Percentiles rank a stretch among this genome's conserved stretches.
Evolutionary conservation across 2,797 vertebrate genomes (phyloP).

Genomic region (Coregonus suidteri): DNA sequence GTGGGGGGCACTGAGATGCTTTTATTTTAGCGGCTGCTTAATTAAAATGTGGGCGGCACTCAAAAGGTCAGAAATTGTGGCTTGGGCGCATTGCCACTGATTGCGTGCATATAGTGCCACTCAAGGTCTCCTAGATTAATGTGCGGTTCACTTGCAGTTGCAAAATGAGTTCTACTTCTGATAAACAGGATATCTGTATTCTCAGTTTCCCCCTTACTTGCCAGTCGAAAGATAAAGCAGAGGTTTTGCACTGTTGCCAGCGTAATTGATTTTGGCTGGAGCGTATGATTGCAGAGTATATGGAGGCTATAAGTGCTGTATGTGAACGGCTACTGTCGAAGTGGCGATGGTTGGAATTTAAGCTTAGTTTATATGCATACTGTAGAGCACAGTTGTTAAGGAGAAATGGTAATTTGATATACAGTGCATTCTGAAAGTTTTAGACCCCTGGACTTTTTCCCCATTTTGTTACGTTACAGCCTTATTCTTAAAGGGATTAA

Average conservation of each 20-base stretch:
- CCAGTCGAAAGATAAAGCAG: conserved; percentile 58
- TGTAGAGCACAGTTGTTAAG: conserved; percentile 59
- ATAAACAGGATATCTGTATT: conserved; percentile 58
- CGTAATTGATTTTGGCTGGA: conserved; percentile 67
- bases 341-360: conserved; percentile 58
- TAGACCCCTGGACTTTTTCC: too few species aligned
- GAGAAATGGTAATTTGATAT: conserved; percentile 57
- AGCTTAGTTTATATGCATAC: conserved; percentile 22
- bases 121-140: conserved; percentile 61
- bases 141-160: conserved; percentile 55
- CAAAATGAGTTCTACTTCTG: conserved; percentile 59
- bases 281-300: conserved; percentile 52
- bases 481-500: too few species aligned
- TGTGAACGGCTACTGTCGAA: conserved; percentile 69
- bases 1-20: conserved; percentile 37
- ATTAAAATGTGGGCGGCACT: conserved; percentile 53
- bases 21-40: conserved; percentile 49
- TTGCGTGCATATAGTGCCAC: conserved; percentile 37
- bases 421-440: too few species aligned
- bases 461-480: too few species aligned
- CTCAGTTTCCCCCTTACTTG: conserved; percentile 20
- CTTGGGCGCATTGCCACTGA: conserved; percentile 33
- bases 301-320: conserved; percentile 50
- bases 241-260: conserved; percentile 53
- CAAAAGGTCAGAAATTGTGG: conserved; percentile 63